A percentile compares a stretch with the other conserved stretches of the same genome.
phyloP scores from a whole-genome alignment of 2,888 invertebrate species.

The Lepeophtheirus nordmannii region DNA sequence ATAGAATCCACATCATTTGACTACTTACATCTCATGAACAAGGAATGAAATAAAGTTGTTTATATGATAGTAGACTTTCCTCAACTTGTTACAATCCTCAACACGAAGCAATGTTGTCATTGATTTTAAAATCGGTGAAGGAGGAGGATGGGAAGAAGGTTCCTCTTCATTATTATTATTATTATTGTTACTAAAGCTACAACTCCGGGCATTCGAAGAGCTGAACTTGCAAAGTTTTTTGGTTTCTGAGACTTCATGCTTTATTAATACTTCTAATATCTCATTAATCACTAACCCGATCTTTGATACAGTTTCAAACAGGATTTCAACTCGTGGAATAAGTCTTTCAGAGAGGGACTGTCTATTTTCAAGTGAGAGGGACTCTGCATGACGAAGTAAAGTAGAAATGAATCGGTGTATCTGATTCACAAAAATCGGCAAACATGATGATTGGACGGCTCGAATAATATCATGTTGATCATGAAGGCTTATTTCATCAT shows the following conservation, averaged over 20 bases:
- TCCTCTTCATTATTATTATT: not conserved
- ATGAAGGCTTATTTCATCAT: not conserved
- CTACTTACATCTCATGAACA: slow-evolving; percentile 3
- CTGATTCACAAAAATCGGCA: not conserved
- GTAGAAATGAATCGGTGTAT: slow-evolving; percentile 1
- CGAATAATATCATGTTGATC: not conserved
- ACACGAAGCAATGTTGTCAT: not conserved
- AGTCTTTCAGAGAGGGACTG: not conserved
- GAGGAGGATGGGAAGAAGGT: not conserved
- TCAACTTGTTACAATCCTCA: not conserved
- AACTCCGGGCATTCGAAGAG: not conserved
- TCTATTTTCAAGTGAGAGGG: not conserved
- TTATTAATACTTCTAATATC: not conserved
- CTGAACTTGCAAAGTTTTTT: not conserved
- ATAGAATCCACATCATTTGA: not conserved
- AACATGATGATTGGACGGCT: not conserved
- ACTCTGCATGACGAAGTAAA: not conserved
- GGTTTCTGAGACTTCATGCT: not conserved
- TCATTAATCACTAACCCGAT: not conserved
- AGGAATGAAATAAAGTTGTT: slow-evolving; percentile 2
- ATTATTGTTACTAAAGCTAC: not conserved
- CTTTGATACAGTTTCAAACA: not conserved
- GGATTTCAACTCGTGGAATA: not conserved
- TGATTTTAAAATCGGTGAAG: not conserved
- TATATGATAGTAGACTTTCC: not conserved